These are phyloP conservation scores for Apus apus DNA, from an alignment of 2,113 vertebrate species.

Conservation along the genomic window DNA sequence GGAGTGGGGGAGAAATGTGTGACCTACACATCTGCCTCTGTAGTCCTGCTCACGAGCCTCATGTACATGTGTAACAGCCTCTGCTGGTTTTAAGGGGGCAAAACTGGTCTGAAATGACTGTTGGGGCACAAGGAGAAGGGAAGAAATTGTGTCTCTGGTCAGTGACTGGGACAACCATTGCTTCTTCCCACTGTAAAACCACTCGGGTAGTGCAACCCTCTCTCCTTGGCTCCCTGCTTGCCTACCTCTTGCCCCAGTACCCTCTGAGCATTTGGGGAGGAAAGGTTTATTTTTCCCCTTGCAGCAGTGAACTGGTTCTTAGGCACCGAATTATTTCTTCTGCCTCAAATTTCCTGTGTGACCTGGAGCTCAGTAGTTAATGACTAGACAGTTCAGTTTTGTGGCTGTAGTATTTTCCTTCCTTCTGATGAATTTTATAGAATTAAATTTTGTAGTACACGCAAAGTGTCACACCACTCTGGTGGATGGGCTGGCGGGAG, in stretches of 20 bases:
- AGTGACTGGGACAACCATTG: neutral
- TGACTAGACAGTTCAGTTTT: neutral
- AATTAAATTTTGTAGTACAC: neutral
- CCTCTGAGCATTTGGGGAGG: neutral
- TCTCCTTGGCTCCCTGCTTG: neutral
- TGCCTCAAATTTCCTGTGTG: neutral
- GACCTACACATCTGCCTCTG: neutral
- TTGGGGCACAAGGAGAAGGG: neutral
- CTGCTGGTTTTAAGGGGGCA: neutral
- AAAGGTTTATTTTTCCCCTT: neutral
- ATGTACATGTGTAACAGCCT: neutral
- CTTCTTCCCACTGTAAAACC: neutral
- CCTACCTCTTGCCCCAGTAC: neutral
- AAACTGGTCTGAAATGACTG: neutral
- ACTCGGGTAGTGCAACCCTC: rapidly evolving
- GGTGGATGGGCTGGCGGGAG: neutral
- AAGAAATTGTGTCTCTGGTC: neutral
- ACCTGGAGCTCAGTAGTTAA: neutral
- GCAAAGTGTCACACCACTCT: neutral
- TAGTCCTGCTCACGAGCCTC: neutral
- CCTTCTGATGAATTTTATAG: neutral
- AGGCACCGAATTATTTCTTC: neutral
- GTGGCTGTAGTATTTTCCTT: neutral
- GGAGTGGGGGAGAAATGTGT: neutral
- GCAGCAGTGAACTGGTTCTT: neutral